Evolutionary conservation across 2,888 invertebrate species (phyloP), one percentile per base, ranked within the genome.

Genomic region (Caenorhabditis afra): DNA sequence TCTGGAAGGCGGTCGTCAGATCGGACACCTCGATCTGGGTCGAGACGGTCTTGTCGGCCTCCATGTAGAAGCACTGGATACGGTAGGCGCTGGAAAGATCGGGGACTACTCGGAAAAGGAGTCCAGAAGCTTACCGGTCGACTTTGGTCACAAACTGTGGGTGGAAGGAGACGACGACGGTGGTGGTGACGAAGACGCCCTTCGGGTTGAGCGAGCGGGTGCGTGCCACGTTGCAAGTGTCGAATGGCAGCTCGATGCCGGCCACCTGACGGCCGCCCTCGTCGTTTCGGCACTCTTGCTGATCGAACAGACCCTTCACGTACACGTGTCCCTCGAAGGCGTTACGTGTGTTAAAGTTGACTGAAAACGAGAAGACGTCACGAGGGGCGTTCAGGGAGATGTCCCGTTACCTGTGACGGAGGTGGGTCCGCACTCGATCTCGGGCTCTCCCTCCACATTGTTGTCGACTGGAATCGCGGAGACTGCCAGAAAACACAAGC

Each of bases 1-100:
- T 90, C 73, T 89, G 89, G 87, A 89, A 87, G 50, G 85, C 87
- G 50, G 89, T 89, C 29, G 89, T 89, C 58, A 89, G 79, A 57
- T 89, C 89, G 67, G 88, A 89, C 35, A 90, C 90, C 74, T 89
- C 90, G 71, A 90, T 80, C 55, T 88, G 86, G 0, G 87, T 82
- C 23, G 86, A 87, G 71, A 90, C 90, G 52, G 90, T 90, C 80
- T 90, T 90, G 82, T 90, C 90, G 49, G 90, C 87, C 67, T 90
- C 87, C 90, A 90, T 90, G 88, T 90, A 90, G 88, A 90, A 90
- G 85, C 90, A 90, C 81, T 90, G 90, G 73, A 90, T 87, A 37
- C 87, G 87, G 81, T 90, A 90, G 64, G 89, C 89, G 20, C 89
- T 82, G 70, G 10, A 71, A 65, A 29, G 3, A 5, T 29, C 29